Evolutionary conservation across 2,888 invertebrate genomes (phyloP), one percentile per base, ranked within the genome.

Genomic region (Phragmatobia fuliginosa): DNA sequence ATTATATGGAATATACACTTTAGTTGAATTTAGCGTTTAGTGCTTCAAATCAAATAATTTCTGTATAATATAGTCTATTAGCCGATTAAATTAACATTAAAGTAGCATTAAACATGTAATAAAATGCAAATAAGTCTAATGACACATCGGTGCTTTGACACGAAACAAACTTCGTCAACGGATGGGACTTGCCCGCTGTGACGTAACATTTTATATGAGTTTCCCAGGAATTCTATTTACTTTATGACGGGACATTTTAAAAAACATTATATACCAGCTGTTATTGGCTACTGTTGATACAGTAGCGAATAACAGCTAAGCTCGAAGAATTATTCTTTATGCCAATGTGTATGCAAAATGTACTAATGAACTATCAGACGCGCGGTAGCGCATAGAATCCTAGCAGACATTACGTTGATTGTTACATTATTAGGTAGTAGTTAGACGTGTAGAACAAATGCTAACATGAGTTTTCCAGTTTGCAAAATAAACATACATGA

Each of bases 101-200:
- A 11, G 11, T 21, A 62, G 28, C 28, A 38, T 38, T 62, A 38
- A 41, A 41, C 6, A 36, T 28, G 49, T 52, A 16, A 38, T 56
- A 10, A 56, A 58, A 52, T 64, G 58, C 31, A 59, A 31, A 11
- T 25, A 21, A 41, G 38, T 38, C 4, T 41, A 62, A 65, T 70
- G 67, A 71, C 67, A 49, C 72, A 68, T 71, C 52, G 31, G 60
- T 32, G n/a, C 68, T 62, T 41, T 68, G 45, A 66, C 67, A 73
- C 63, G 66, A 79, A 76, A 76, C 67, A 75, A 70, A 70, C 56
- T 28, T 67, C 62, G 65, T 62, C 31, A 49, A 32, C 31, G 63
- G 58, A 71, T 49, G 73, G 77, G 73, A 64, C 65, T 77, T 75
- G 74, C 68, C 77, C 25, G 56, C 28, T 67, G 66, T 76, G 74